Base-by-base conservation (phyloP, 2,888 invertebrate species). In the Erebia epiphron region DNA sequence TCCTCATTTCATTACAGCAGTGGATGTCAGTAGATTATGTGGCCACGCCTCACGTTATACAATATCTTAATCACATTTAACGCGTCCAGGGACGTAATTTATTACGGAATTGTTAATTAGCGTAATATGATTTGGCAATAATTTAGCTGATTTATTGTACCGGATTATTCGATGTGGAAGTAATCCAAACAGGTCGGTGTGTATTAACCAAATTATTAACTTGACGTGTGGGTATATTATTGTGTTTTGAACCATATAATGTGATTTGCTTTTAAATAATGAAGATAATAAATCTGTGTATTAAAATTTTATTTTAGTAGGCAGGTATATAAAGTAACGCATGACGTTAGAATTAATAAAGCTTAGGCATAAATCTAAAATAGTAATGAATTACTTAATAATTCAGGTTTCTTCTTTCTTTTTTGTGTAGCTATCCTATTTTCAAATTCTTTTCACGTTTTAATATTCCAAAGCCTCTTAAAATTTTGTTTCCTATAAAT, bases 1-100 rank as follows among this genome's bases (percentile, higher is more conserved):
- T 43, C 43, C 46, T 46, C 46, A 13, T 46, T 11, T 13, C 46
- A 46, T 57, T 11, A 10, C 60, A 2, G 60, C 65, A 64, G 35
- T 58, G 16, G 54, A 56, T n/a, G 26, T 18, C 70, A 43, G 46
- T 73, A 67, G 49, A 71, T 69, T 65, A 67, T 49, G 43, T 56
- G 61, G 64, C 65, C 18, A 50, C 2, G 18, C 60, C 68, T 41
- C 41, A 16, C 8, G 9, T 62, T 61, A 46, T 65, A 67, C 62
- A 70, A 73, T 73, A 70, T 71, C 57, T 68, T 21, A 68, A 73
- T 78, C 71, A 70, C 75, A 76, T 78, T 70, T 76, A 75, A 72
- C 71, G 63, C 71, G 54, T 65, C 64, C 67, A 65, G 57, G 58
- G 65, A 68, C 63, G 69, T 68, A 70, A 71, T 74, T 74, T 62